Evolutionary conservation across 2,888 invertebrate genomes (phyloP), one percentile per base, ranked within the genome.

Genomic region (Chloroclysta siterata): DNA sequence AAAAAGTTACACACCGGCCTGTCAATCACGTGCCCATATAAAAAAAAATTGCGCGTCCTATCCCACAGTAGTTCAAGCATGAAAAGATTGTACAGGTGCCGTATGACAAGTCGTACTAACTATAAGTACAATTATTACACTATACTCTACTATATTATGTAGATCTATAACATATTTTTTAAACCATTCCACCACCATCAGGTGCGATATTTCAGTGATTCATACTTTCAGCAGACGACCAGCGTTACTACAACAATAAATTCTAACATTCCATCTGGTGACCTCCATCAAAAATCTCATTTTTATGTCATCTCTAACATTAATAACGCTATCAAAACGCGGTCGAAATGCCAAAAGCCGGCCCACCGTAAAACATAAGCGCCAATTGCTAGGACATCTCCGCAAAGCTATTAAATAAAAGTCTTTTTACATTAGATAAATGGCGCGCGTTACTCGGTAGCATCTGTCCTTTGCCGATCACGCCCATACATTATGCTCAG

Each of bases 371-470:
- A 90, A 90, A 90, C 84, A 85, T 87, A 87, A 86, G 81, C 87
- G 81, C 77, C 85, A 84, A 89, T 87, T 82, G 89, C 89, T 87
- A 89, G 89, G 88, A 89, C 83, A 87, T 89, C 84, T 89, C 88
- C 77, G 82, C 87, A 83, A 76, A 80, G 89, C 90, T 88, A 92
- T 93, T 91, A 93, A 92, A 92, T 91, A 90, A 92, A 90, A 92
- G 89, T 90, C 86, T 89, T 90, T 91, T 88, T 89, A 87, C 90
- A 90, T 93, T 92, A 92, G 91, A 93, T 90, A 91, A 92, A 93
- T 92, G 88, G 91, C 84, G 77, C 76, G 80, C 87, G 91, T 89
- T 89, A 89, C 90, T 90, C 85, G 88, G 89, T 84, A 89, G 87
- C 91, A 93, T 92, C 90, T 93, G 92, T 91, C 90, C 90, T 90